A percentile compares a stretch with the other conserved stretches of the same genome.
Evolutionary conservation across 1,140 invertebrate genomes (phyloP).

Genomic region (Macrocentrus cingulum): DNA sequence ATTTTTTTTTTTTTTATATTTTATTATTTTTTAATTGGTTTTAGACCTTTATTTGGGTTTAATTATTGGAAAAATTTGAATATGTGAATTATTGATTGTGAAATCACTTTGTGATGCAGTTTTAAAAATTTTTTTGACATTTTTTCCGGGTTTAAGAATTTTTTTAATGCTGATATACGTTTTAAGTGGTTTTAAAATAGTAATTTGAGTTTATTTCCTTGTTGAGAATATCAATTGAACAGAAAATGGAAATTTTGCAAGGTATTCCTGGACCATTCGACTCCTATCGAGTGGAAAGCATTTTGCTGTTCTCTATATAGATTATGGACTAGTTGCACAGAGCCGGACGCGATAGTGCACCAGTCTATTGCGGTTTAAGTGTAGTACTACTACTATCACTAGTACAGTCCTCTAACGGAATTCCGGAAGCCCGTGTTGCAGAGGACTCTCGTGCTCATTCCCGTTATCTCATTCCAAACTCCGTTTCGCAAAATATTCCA

Average conservation of each 20-base stretch:
- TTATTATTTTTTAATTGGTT: too few relatives aligned
- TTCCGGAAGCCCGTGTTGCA: conserved; percentile 27
- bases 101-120: too few relatives aligned
- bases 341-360: conserved; percentile 21
- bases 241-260: neutral
- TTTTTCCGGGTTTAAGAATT: too few relatives aligned
- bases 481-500: neutral
- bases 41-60: too few relatives aligned
- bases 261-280: conserved; percentile 4
- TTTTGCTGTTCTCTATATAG: conserved; percentile 28
- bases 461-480: conserved; percentile 21
- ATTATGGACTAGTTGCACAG: conserved; percentile 30
- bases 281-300: conserved; percentile 29
- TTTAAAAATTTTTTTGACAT: too few relatives aligned
- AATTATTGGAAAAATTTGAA: too few relatives aligned
- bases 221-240: neutral
- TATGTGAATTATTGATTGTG: too few relatives aligned
- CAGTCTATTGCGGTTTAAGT: conserved; percentile 24
- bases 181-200: too few relatives aligned
- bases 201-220: conserved; percentile 3
- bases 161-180: too few relatives aligned
- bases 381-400: too few relatives aligned
- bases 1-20: too few relatives aligned
- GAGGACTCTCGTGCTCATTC: conserved; percentile 15
- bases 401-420: conserved; percentile 21